Conservation (phyloP, 1,140 invertebrate species). For the Grapholita molesta region DNA sequence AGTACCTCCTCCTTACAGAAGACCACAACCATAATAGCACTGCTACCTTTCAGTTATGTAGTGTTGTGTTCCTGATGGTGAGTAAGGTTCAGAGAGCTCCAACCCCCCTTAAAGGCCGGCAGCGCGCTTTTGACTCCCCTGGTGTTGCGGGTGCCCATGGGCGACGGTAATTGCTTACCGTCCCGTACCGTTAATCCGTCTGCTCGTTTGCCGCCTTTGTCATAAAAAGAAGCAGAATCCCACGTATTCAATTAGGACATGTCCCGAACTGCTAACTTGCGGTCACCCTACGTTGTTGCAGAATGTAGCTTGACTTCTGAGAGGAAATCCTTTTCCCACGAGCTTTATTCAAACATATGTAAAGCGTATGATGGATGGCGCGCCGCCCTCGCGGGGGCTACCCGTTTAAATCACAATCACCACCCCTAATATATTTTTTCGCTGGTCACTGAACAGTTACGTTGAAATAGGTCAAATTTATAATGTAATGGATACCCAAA, state of each 20-base stretch:
- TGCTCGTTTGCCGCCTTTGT: too few relatives aligned
- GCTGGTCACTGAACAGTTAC: constrained; percentile 62
- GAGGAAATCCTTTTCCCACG: constrained; percentile 78
- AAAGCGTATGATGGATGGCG: constrained; percentile 76
- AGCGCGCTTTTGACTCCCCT: too few relatives aligned
- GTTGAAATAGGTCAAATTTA: constrained; percentile 57
- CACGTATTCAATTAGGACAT: background rate
- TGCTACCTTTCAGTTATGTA: too few relatives aligned
- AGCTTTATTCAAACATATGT: constrained; percentile 78
- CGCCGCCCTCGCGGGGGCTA: constrained; percentile 58
- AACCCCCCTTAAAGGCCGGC: too few relatives aligned
- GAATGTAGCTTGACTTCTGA: constrained; percentile 67
- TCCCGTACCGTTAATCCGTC: too few relatives aligned
- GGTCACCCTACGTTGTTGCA: constrained; percentile 51
- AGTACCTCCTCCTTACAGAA: too few relatives aligned
- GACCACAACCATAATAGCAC: too few relatives aligned
- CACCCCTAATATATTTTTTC: constrained; percentile 64
- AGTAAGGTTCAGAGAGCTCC: too few relatives aligned
- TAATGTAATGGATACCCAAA: constrained; percentile 66
- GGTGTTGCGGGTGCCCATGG: too few relatives aligned
- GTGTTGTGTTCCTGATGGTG: too few relatives aligned
- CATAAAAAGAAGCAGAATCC: constrained; percentile 17
- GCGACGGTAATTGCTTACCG: too few relatives aligned
- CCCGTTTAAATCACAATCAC: constrained; percentile 73
- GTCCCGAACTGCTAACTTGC: constrained; percentile 6